These are phyloP conservation scores for Brachypodius melanocephalos DNA, from an alignment of 2,113 vertebrate species.

Conservation along the genomic window DNA sequence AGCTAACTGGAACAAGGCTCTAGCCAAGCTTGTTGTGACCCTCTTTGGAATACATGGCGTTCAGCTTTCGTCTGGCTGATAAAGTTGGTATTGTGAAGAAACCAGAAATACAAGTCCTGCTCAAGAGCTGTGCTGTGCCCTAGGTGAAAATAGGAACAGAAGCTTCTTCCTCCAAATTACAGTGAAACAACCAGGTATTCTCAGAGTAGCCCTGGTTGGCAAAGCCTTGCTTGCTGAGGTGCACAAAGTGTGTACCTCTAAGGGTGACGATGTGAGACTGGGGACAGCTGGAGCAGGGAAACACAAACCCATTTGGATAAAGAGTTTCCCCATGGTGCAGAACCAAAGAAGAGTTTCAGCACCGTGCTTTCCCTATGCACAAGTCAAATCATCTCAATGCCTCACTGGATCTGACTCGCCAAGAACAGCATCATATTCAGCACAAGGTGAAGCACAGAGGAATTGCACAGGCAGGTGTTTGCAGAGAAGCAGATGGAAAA, in stretches of 20 bases:
- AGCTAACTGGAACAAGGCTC: neutral
- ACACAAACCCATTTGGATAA: neutral
- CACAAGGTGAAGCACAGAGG: neutral
- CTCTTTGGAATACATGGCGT: neutral
- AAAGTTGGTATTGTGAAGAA: conserved; percentile 17
- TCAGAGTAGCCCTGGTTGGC: neutral
- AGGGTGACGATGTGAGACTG: rapidly evolving
- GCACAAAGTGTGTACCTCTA: neutral
- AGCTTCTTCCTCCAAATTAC: neutral
- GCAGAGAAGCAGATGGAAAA: neutral
- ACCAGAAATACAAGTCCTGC: conserved; percentile 53
- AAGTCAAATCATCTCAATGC: neutral
- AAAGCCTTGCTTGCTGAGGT: neutral
- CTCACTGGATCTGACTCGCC: neutral
- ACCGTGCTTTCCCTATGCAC: neutral
- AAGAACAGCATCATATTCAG: neutral
- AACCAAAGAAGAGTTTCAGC: neutral
- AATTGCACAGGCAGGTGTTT: neutral
- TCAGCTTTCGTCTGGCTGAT: conserved; percentile 8
- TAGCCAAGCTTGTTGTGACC: neutral
- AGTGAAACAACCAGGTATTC: neutral
- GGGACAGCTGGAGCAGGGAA: neutral
- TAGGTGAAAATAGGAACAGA: neutral
- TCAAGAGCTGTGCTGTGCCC: neutral
- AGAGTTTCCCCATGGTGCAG: neutral